Base-by-base conservation (phyloP, 2,888 invertebrate genomes). In the Schrankia costaestrigalis region DNA sequence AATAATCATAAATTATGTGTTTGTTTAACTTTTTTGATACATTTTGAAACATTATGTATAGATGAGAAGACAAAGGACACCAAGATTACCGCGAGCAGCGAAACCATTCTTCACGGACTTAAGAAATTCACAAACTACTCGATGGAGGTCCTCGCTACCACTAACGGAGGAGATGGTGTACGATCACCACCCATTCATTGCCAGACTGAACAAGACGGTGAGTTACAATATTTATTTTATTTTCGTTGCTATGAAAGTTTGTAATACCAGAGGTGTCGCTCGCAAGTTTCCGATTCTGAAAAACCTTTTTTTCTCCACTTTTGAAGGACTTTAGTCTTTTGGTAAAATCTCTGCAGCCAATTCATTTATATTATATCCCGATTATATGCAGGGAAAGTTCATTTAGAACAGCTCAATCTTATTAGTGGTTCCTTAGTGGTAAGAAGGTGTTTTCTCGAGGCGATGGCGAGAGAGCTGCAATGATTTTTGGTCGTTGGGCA, bases 71-170 rank as follows among this genome's bases (percentile, higher is more conserved):
- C 94, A 10, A 96, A 96, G 63, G 96, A 96, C 64, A 95, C 95
- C 5, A 96, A 96, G 80, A 95, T 95, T 57, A 96, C 96, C 3
- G 93, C 95, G n/a, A 95, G 95, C 48, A 95, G 95, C 63, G 96
- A 97, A 80, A 96, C 96, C 0, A 96, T 96, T 62, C 90, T 97
- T n/a, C 96, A 96, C 70, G 96, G 96, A 31, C 90, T 98, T 32
- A 95, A 96, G 78, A 97, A 97, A 77, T 97, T 93, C 84, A 98
- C 97, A 1, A 98, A 98, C 85, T 98, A 98, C 82, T 97, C 97
- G 37, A 96, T 98, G 93, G 97, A 97, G 90, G 97, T 98, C 17
- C 85, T 97, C 58, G 97, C 98, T 11, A 97, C 94, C 63, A 98
- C 98, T 4, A 94, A 97, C 35, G 97, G 97, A 48, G 98, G 98